These are phyloP conservation scores for Meiosimyza decipiens DNA, from an alignment of 2,888 invertebrate species.

Conservation along the genomic window DNA sequence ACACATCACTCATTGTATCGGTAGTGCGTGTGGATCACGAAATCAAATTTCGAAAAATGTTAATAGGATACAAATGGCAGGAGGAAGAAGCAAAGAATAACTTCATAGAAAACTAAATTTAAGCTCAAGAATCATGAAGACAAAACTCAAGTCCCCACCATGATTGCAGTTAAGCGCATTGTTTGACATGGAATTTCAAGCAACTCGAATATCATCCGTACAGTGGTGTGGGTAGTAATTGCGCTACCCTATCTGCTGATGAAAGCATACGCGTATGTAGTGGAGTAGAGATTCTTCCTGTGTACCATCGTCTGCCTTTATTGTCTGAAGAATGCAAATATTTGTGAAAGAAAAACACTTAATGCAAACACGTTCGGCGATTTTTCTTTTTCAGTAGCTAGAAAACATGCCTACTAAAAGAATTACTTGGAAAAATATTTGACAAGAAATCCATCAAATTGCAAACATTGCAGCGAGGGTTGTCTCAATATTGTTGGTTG, in stretches of 20 bases:
- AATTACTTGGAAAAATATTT: slow-evolving; percentile 53
- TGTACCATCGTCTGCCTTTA: too few species aligned
- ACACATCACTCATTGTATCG: slow-evolving; percentile 37
- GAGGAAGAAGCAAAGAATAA: neutral
- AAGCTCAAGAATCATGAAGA: slow-evolving; percentile 13
- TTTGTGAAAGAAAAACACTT: slow-evolving; percentile 59
- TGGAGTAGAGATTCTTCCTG: too few species aligned
- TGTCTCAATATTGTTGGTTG: slow-evolving; percentile 8
- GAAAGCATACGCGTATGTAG: too few species aligned
- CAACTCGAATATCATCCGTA: too few species aligned
- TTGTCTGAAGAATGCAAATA: slow-evolving; percentile 56
- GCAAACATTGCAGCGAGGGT: slow-evolving; percentile 42
- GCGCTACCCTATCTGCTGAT: too few species aligned
- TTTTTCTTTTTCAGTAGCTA: slow-evolving; percentile 46
- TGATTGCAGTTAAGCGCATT: slow-evolving; percentile 28
- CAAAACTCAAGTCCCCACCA: slow-evolving; percentile 22
- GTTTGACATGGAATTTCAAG: too few species aligned
- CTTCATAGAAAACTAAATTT: neutral
- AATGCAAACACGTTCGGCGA: slow-evolving; percentile 55
- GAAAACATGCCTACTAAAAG: slow-evolving; percentile 49
- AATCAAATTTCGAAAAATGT: slow-evolving; percentile 41
- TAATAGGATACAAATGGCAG: slow-evolving; percentile 3
- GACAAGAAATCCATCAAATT: slow-evolving; percentile 61
- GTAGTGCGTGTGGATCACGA: slow-evolving; percentile 37
- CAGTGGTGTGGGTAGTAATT: too few species aligned